Percentiles rank a stretch among this genome's conserved stretches.
These are phyloP conservation scores for Apus apus DNA, from an alignment of 2,113 vertebrate genomes.

Conservation along the genomic window DNA sequence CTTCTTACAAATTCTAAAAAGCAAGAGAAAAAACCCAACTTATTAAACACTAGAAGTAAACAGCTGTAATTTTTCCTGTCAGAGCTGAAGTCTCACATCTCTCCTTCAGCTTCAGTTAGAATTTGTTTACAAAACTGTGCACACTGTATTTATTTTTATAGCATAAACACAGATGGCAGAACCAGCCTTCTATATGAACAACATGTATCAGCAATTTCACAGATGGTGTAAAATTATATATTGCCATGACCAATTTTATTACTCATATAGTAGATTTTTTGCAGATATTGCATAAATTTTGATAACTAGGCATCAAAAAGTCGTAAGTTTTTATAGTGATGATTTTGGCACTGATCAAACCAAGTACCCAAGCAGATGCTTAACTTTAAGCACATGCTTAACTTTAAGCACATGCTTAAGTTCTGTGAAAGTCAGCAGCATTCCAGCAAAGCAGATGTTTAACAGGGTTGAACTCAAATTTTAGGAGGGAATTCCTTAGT, in stretches of 20 bases:
- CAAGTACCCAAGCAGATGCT: conserved; percentile 6
- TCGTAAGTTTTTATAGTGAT: conserved; percentile 10
- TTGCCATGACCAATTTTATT: conserved; percentile 22
- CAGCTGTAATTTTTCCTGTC: conserved; percentile 49
- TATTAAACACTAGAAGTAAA: conserved; percentile 31
- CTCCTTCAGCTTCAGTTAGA: conserved; percentile 22
- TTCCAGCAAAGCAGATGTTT: conserved; percentile 33
- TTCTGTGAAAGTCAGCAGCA: neutral
- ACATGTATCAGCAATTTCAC: conserved; percentile 39
- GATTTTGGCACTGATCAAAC: conserved; percentile 16
- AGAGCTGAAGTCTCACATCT: conserved; percentile 29
- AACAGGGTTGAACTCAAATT: neutral
- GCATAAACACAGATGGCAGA: conserved; percentile 65
- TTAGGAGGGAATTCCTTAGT: too few relatives aligned
- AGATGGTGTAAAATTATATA: conserved; percentile 48
- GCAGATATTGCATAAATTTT: conserved; percentile 60
- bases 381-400: conserved; percentile 5
- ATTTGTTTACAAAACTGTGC: conserved; percentile 47
- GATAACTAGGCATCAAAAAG: conserved; percentile 49
- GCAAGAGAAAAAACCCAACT: neutral
- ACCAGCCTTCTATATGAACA: conserved; percentile 46
- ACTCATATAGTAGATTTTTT: conserved; percentile 19
- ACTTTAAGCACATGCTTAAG: conserved; percentile 10
- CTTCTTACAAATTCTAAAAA: neutral
- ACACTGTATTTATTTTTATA: conserved; percentile 50